Conservation (phyloP, 2,888 invertebrate species). For the Onthophagus sagittarius region DNA sequence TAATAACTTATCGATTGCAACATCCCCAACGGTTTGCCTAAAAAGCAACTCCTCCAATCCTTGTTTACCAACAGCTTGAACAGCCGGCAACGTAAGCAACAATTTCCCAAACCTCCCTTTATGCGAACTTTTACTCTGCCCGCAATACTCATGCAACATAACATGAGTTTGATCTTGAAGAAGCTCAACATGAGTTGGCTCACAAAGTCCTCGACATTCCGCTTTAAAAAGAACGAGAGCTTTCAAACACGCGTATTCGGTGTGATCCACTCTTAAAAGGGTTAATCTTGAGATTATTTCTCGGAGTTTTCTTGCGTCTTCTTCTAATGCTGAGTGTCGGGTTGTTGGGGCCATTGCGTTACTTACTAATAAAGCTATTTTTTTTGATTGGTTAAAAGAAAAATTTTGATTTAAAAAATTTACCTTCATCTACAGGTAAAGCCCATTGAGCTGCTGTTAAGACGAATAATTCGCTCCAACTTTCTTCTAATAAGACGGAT, state of each 20-base stretch:
- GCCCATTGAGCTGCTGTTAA: slow-evolving; percentile 80
- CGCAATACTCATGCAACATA: slow-evolving; percentile 70
- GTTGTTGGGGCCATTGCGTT: slow-evolving; percentile 51
- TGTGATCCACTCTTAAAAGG: slow-evolving; percentile 68
- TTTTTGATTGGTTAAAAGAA: background rate
- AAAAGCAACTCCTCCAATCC: slow-evolving; percentile 68
- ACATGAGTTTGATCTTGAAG: slow-evolving; percentile 79
- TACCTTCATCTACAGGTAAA: slow-evolving; percentile 70
- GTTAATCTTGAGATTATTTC: slow-evolving; percentile 64
- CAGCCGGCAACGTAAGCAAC: slow-evolving; percentile 67
- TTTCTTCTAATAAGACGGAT: slow-evolving; percentile 67
- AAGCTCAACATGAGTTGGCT: slow-evolving; percentile 58
- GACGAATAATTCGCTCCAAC: slow-evolving; percentile 82
- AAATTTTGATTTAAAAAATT: background rate
- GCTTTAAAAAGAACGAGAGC: slow-evolving; percentile 76
- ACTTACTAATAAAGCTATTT: slow-evolving; percentile 40
- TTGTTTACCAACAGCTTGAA: slow-evolving; percentile 46
- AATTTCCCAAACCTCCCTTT: slow-evolving; percentile 68
- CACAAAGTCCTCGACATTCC: slow-evolving; percentile 61
- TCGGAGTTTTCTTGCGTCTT: slow-evolving; percentile 58
- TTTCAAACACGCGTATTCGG: slow-evolving; percentile 83
- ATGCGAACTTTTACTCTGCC: slow-evolving; percentile 41
- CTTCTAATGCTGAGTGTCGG: slow-evolving; percentile 53
- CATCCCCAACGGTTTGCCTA: slow-evolving; percentile 70
- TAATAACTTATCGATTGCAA: slow-evolving; percentile 66